phyloP scores from a whole-genome alignment of 2,888 invertebrate genomes.

The Lepidonotus clava region DNA sequence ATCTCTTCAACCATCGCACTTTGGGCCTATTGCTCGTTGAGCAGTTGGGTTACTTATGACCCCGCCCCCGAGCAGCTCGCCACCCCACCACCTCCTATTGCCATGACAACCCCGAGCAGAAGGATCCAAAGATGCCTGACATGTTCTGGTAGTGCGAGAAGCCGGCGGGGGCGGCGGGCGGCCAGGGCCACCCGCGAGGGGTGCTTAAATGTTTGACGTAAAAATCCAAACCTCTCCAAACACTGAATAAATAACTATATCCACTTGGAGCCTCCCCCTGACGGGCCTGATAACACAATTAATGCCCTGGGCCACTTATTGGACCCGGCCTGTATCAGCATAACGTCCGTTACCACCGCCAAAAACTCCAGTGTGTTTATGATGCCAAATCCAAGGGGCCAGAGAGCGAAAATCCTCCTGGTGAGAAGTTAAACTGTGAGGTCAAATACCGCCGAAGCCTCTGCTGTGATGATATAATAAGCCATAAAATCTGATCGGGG shows the following conservation, averaged over 20 bases:
- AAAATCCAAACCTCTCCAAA: constrained; percentile 40
- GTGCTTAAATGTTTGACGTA: constrained; percentile 26
- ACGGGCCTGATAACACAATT: constrained; percentile 33
- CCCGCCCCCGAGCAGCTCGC: background rate
- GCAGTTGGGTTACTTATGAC: background rate
- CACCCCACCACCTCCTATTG: background rate
- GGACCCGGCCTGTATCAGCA: background rate
- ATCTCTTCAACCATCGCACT: background rate
- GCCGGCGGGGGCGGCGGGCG: background rate
- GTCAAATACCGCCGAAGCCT: no score
- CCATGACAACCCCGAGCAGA: constrained; percentile 44
- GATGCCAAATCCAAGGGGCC: background rate
- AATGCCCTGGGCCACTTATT: constrained; percentile 20
- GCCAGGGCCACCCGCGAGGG: constrained; percentile 20
- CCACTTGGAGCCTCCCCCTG: background rate
- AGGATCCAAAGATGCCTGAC: constrained; percentile 32
- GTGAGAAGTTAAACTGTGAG: background rate
- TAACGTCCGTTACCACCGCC: background rate
- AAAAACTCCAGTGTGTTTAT: constrained; percentile 42
- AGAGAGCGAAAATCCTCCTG: background rate
- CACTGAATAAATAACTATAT: constrained; percentile 26
- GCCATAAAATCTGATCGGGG: no score
- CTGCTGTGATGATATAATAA: no score
- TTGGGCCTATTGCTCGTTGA: background rate
- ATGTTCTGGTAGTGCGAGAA: background rate